Conservation (phyloP, 2,113 vertebrate species). For the Cynopterus brachyotis region DNA sequence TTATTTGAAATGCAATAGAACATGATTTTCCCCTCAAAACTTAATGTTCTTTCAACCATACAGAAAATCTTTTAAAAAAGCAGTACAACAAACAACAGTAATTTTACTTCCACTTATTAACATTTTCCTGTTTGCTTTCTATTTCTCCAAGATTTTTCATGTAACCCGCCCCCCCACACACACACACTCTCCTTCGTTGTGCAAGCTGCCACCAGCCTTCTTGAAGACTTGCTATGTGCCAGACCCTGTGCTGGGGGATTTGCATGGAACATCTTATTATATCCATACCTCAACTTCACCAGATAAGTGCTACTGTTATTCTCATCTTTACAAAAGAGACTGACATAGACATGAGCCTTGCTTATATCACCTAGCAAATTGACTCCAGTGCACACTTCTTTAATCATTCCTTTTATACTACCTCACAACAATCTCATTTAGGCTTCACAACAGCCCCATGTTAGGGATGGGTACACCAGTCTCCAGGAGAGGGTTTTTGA, state of each 20-base stretch:
- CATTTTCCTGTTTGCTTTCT: background rate
- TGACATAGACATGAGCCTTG: background rate
- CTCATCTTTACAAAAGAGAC: background rate
- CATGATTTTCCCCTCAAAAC: background rate
- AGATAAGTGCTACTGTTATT: background rate
- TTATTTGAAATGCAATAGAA: background rate
- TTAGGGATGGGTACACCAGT: background rate
- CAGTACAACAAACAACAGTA: background rate
- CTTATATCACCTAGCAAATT: background rate
- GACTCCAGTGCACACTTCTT: background rate
- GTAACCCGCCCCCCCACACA: background rate
- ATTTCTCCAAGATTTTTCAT: background rate
- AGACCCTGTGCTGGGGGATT: background rate
- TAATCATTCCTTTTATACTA: background rate
- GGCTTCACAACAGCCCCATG: background rate
- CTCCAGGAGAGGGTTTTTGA: background rate
- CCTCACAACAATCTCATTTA: background rate
- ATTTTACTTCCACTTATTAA: background rate
- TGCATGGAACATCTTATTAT: background rate
- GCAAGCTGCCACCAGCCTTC: background rate
- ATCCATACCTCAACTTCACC: background rate
- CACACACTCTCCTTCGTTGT: background rate
- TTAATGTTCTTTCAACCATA: background rate
- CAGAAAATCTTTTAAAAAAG: background rate
- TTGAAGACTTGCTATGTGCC: background rate